Evolutionary conservation across 2,113 vertebrate genomes (phyloP).

Genomic region (Etia nguti): DNA sequence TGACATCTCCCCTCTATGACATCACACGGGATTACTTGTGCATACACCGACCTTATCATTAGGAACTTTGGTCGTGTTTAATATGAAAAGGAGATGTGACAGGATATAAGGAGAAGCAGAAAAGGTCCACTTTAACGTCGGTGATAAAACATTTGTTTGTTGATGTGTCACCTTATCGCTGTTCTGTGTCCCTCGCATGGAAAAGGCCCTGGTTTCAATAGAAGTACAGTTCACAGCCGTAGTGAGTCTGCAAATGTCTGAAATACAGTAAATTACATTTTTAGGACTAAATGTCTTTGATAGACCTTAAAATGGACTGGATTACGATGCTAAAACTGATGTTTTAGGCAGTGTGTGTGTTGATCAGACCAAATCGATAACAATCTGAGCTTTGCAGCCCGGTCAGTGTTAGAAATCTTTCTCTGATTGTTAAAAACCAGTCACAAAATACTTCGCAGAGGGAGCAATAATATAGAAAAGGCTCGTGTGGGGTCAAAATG

Average conservation of each 20-base stretch:
- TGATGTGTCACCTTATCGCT: background rate
- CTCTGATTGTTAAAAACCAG: background rate
- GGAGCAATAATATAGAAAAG: background rate
- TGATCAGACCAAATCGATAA: background rate
- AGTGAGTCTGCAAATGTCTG: background rate
- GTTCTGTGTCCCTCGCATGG: background rate
- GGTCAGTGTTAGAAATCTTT: background rate
- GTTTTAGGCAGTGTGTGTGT: background rate
- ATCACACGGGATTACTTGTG: background rate
- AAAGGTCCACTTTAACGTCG: background rate
- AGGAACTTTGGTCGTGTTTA: background rate
- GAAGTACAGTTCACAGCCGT: background rate
- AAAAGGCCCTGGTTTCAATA: background rate
- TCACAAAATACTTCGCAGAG: background rate
- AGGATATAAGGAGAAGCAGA: background rate
- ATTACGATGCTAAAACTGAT: background rate
- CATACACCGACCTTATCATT: background rate
- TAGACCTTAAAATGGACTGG: background rate
- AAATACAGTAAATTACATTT: background rate
- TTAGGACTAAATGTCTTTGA: background rate
- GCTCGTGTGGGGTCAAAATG: background rate
- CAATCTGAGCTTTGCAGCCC: background rate
- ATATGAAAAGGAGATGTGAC: background rate
- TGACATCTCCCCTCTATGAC: background rate
- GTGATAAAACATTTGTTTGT: background rate